Evolutionary conservation across 2,888 invertebrate species (phyloP).

Genomic region (Tetheella fluctuosa): DNA sequence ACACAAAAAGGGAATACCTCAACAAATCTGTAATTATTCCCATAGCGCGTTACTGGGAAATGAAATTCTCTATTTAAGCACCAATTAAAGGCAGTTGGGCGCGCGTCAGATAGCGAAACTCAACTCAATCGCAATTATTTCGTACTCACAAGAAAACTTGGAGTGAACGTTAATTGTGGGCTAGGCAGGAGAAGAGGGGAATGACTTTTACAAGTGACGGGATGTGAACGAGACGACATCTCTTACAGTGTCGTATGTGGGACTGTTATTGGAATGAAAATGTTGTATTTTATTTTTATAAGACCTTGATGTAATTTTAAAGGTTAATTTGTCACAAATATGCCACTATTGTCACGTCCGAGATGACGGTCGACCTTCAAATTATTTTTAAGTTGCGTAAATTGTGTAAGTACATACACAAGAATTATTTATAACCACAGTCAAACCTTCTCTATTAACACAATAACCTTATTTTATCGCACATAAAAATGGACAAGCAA

Average conservation of each 20-base stretch:
- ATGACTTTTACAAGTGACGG: conserved; percentile 22
- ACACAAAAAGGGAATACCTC: neutral
- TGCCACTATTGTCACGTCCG: too few relatives aligned
- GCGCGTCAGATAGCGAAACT: conserved; percentile 70
- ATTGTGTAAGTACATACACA: too few relatives aligned
- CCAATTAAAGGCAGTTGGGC: conserved; percentile 61
- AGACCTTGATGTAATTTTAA: too few relatives aligned
- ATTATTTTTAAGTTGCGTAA: too few relatives aligned
- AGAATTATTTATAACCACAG: too few relatives aligned
- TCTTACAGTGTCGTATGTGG: conserved; percentile 8
- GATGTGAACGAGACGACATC: conserved; percentile 23
- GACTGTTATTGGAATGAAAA: too few relatives aligned
- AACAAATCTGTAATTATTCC: conserved; percentile 10
- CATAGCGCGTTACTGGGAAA: neutral
- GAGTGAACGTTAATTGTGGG: conserved; percentile 67
- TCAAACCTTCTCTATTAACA: neutral
- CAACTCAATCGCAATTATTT: conserved; percentile 78
- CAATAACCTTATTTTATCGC: neutral
- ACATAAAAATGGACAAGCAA: neutral
- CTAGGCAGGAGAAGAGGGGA: conserved; percentile 38
- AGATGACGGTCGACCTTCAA: too few relatives aligned
- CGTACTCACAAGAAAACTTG: conserved; percentile 71
- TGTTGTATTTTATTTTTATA: too few relatives aligned
- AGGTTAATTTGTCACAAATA: too few relatives aligned
- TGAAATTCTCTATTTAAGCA: conserved; percentile 68